Conservation (phyloP, 1,140 invertebrate genomes). For the Drosophila trapezifrons region DNA sequence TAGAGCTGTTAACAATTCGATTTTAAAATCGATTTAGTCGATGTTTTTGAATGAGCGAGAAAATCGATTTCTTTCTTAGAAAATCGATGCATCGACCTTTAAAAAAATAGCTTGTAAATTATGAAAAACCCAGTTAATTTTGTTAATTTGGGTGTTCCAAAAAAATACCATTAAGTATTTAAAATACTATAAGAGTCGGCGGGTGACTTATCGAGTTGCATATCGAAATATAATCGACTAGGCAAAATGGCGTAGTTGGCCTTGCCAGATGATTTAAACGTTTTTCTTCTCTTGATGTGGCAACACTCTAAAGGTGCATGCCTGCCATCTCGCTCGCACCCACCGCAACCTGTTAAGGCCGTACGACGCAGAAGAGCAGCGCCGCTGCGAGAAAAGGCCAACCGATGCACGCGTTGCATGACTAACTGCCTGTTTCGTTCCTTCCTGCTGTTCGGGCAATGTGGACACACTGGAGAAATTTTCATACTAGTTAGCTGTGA, state of each 20-base stretch:
- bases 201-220: neutral
- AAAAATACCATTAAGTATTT: neutral
- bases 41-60: too few relatives aligned
- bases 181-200: neutral
- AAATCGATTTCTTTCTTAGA: too few relatives aligned
- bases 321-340: neutral
- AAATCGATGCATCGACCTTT: too few relatives aligned
- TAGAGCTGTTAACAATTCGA: too few relatives aligned
- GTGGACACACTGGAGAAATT: conserved; percentile 68
- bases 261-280: neutral
- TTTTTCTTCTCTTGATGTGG: neutral
- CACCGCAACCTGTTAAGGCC: conserved; percentile 1
- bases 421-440: conserved; percentile 59
- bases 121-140: too few relatives aligned
- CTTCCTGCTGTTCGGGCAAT: conserved; percentile 48
- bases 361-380: conserved; percentile 13
- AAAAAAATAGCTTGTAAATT: too few relatives aligned
- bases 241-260: conserved; percentile 20
- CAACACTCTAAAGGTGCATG: neutral
- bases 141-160: too few relatives aligned
- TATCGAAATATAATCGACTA: conserved; percentile 13
- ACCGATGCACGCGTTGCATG: conserved; percentile 16
- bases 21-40: too few relatives aligned
- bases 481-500: conserved; percentile 71
- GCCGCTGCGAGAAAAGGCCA: conserved; percentile 19